These are phyloP conservation scores for Catostomus latipinnis DNA, from an alignment of 2,797 vertebrate genomes.

Conservation along the genomic window DNA sequence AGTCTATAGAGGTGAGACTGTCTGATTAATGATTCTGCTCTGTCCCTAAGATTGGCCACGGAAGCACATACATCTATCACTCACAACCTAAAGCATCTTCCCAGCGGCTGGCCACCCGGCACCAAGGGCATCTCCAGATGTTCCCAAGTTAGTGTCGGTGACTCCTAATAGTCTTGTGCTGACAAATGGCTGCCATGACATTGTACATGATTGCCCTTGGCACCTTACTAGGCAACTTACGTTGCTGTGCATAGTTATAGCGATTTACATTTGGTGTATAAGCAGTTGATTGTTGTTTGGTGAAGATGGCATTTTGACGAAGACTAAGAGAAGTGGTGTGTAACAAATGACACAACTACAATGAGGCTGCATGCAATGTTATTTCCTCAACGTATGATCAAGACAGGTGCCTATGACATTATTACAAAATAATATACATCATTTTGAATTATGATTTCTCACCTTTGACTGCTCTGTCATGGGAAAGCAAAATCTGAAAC, in stretches of 20 bases:
- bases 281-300: background rate
- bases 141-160: slow-evolving; percentile 69
- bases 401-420: slow-evolving; percentile 49
- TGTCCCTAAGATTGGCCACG: slow-evolving; percentile 61
- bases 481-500: slow-evolving; percentile 45
- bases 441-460: slow-evolving; percentile 53
- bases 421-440: slow-evolving; percentile 34
- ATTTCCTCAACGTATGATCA: slow-evolving; percentile 54
- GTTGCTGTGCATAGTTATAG: slow-evolving; percentile 24
- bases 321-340: slow-evolving; percentile 11
- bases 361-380: slow-evolving; percentile 30
- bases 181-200: slow-evolving; percentile 64
- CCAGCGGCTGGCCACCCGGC: slow-evolving; percentile 68
- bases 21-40: slow-evolving; percentile 76
- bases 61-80: slow-evolving; percentile 75
- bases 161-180: slow-evolving; percentile 47
- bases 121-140: slow-evolving; percentile 73
- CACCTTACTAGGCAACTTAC: slow-evolving; percentile 55
- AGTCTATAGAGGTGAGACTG: slow-evolving; percentile 55
- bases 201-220: slow-evolving; percentile 63
- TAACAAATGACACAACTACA: slow-evolving; percentile 50
- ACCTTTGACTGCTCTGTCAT: slow-evolving; percentile 47
- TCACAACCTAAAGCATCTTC: slow-evolving; percentile 71
- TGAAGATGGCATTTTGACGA: background rate
- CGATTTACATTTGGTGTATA: background rate